phyloP scores from a whole-genome alignment of 2,888 invertebrate species.

The Ariolimax columbianus region DNA sequence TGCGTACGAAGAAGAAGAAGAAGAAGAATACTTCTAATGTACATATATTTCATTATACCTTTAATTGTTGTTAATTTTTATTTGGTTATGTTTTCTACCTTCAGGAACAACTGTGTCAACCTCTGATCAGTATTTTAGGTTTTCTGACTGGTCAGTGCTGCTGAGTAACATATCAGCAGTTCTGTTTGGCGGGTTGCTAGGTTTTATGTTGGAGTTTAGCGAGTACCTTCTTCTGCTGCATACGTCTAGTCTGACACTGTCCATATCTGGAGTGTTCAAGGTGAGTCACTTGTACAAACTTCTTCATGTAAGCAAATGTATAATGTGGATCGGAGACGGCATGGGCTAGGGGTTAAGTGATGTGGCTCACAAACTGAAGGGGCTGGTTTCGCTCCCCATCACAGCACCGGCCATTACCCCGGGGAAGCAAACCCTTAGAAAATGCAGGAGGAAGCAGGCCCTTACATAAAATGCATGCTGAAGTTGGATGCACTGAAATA shows the following conservation, averaged over 20 bases:
- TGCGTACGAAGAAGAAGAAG: too few relatives aligned
- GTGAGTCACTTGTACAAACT: slow-evolving; percentile 81
- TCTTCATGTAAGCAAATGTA: too few relatives aligned
- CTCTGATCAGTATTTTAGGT: slow-evolving; percentile 80
- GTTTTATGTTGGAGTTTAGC: slow-evolving; percentile 84
- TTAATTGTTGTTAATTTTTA: not conserved
- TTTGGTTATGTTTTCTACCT: slow-evolving; percentile 37
- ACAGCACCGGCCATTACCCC: too few relatives aligned
- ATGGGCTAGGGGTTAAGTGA: too few relatives aligned
- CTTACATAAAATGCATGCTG: too few relatives aligned
- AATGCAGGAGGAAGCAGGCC: too few relatives aligned
- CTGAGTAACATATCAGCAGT: slow-evolving; percentile 77
- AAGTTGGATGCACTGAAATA: too few relatives aligned
- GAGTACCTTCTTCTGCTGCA: slow-evolving; percentile 95
- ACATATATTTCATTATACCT: not conserved
- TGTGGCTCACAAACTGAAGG: too few relatives aligned
- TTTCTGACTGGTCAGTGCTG: slow-evolving; percentile 74
- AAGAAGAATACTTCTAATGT: not conserved
- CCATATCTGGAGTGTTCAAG: slow-evolving; percentile 97
- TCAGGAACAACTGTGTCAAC: slow-evolving; percentile 80
- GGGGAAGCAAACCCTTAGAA: too few relatives aligned
- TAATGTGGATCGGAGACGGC: too few relatives aligned
- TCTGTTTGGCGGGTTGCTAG: slow-evolving; percentile 74
- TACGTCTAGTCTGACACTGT: slow-evolving; percentile 96
- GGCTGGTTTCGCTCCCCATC: too few relatives aligned